Evolutionary conservation across 2,113 vertebrate genomes (phyloP).

Genomic region (Corythaeola cristata): DNA sequence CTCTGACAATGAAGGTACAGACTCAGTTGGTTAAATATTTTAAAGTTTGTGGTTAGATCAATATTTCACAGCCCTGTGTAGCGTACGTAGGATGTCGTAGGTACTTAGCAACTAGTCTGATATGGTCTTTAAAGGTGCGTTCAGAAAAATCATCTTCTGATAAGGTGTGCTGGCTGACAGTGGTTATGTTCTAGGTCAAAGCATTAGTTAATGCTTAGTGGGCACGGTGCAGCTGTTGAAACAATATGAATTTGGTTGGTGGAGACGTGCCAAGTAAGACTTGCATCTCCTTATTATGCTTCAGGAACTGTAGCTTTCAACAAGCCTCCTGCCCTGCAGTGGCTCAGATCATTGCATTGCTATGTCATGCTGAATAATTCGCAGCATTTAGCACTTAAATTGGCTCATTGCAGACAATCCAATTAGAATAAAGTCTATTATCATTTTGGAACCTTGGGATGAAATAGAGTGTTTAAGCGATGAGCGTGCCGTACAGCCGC

Average conservation of each 20-base stretch:
- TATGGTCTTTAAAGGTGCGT: not conserved
- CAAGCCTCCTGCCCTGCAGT: slow-evolving; percentile 79
- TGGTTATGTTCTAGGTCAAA: slow-evolving; percentile 70
- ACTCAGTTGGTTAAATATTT: slow-evolving; percentile 45
- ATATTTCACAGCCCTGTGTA: not conserved
- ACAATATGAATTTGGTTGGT: slow-evolving; percentile 58
- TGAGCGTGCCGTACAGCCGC: slow-evolving; percentile 34
- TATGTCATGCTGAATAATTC: slow-evolving; percentile 90
- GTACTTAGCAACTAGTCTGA: not conserved
- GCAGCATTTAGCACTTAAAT: slow-evolving; percentile 90
- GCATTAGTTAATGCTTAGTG: slow-evolving; percentile 63
- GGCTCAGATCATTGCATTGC: slow-evolving; percentile 86
- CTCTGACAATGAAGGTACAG: not conserved
- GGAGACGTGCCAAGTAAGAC: slow-evolving; percentile 67
- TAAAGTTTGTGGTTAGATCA: slow-evolving; percentile 27
- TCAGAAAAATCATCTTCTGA: slow-evolving; percentile 56
- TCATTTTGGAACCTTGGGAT: slow-evolving; percentile 82
- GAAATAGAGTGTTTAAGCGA: slow-evolving; percentile 72
- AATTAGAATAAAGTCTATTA: slow-evolving; percentile 86
- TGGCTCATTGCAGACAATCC: slow-evolving; percentile 85
- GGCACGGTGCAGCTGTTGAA: slow-evolving; percentile 66
- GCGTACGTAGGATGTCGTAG: not conserved
- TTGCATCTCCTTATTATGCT: slow-evolving; percentile 62
- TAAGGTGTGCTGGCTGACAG: slow-evolving; percentile 44
- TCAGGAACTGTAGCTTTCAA: slow-evolving; percentile 70